phyloP scores from a whole-genome alignment of 2,888 invertebrate species.

The Eledona agricola region DNA sequence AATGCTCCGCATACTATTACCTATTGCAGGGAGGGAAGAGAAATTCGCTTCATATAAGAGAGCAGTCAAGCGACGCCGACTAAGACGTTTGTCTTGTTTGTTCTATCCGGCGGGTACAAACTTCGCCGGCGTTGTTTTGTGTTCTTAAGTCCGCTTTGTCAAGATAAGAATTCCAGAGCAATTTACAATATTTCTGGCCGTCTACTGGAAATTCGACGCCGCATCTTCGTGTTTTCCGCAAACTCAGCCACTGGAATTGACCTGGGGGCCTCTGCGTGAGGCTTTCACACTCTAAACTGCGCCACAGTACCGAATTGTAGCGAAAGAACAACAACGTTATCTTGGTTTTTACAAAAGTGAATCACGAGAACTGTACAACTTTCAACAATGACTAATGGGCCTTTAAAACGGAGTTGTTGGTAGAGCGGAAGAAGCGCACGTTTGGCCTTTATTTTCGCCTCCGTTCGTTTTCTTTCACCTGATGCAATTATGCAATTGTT shows the following conservation, averaged over 20 bases:
- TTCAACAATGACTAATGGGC: no score
- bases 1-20: conserved; percentile 30
- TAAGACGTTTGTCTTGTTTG: conserved; percentile 56
- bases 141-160: conserved; percentile 51
- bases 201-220: conserved; percentile 38
- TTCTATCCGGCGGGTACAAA: conserved; percentile 53
- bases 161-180: conserved; percentile 54
- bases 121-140: conserved; percentile 52
- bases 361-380: no score
- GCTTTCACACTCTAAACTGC: no score
- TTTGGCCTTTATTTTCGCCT: no score
- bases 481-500: no score
- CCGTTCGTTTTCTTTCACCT: no score
- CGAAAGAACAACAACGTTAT: no score
- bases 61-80: conserved; percentile 53
- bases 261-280: conserved; percentile 38
- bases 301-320: no score
- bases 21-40: conserved; percentile 24
- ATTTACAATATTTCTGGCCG: conserved; percentile 52
- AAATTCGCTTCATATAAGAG: conserved; percentile 39
- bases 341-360: no score
- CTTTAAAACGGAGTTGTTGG: no score
- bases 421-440: no score
- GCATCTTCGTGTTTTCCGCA: conserved; percentile 42
- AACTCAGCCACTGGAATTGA: conserved; percentile 42